Evolutionary conservation across 2,888 invertebrate species (phyloP), one percentile per base, ranked within the genome.

Genomic region (Leptinotarsa haldemani): DNA sequence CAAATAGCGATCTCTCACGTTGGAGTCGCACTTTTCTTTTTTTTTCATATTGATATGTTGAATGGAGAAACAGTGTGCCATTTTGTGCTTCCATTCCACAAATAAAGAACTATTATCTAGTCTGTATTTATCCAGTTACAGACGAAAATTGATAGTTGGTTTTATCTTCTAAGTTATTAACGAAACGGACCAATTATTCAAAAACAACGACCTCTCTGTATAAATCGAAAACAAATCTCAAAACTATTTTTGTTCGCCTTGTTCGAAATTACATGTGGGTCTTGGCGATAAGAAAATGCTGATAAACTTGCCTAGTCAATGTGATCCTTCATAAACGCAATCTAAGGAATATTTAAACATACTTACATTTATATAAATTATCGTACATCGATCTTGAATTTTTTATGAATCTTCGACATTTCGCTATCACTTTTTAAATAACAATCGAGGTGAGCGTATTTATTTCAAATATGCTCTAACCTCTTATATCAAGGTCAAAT

Each of bases 231-330:
- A 30, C 50, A 53, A 69, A 16, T 40, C 40, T 40, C 40, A 40
- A 40, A 40, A 18, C 66, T 52, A 70, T 65, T 67, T 66, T 72
- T 66, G 64, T 63, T 72, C 68, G 61, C 63, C 56, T 65, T 63
- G 61, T 67, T 67, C 58, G 40, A 56, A 74, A 65, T 69, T 71
- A 74, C 71, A 71, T 69, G 69, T 68, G 67, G 52, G 18, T 53
- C 46, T 68, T 12, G 50, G 79, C 80, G 81, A 81, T 82, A 82
- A 82, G 80, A 76, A 76, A 78, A 78, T 67, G 22, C 75, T 78
- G 81, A 81, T 81, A 81, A 82, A 82, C 81, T 76, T 78, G 80
- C 77, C 80, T 81, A 78, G 80, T 83, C 82, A 83, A 83, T 81
- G 83, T 81, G 82, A 80, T 81, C 75, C 81, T 82, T 81, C 81